Base-by-base conservation (phyloP, 23 tunicate species). In the Botrylloides violaceus region DNA sequence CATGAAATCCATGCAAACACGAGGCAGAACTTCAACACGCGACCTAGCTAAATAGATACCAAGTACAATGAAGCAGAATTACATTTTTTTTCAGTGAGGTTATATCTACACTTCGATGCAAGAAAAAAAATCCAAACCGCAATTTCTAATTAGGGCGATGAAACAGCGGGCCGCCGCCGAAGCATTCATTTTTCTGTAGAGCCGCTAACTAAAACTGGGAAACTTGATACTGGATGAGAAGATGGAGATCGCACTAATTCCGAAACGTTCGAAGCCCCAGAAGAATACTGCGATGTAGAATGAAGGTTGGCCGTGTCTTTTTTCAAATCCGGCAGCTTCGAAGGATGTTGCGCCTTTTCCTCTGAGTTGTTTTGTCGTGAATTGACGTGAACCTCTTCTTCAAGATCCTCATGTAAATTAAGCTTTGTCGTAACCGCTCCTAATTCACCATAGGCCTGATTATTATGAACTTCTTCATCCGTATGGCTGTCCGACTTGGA, bases 161-260 rank as follows among this genome's bases (percentile, higher is more conserved):
- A n/a, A n/a, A n/a, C n/a, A n/a, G n/a, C n/a, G n/a, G n/a, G n/a
- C n/a, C n/a, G n/a, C n/a, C n/a, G n/a, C n/a, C n/a, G n/a, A n/a
- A n/a, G n/a, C 15, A 9, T 31, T 63, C 33, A 63, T 33, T 63
- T 33, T 33, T 63, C 70, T 4, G 70, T 27, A 31, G 70, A 27
- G 36, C 70, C 70, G 35, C 70, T 63, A 31, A 63, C 70, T 63
- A 63, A 63, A 63, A 63, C 70, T 27, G 70, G 70, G 33, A 63
- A 63, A 27, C 35, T 26, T 19, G 70, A 63, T 3, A 63, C 70
- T 19, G 70, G 70, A 28, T 31, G 36, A 31, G 70, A 29, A 9
- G 70, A 29, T 29, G 32, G 70, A 3, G 70, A 63, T 31, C 70
- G 70, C 4, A 63, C 70, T 22, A 63, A 33, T 23, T 33, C 70